Percentiles rank a stretch among this genome's conserved stretches.
These are phyloP conservation scores for Noctua janthe DNA, from an alignment of 2,888 invertebrate genomes.

Conservation along the genomic window DNA sequence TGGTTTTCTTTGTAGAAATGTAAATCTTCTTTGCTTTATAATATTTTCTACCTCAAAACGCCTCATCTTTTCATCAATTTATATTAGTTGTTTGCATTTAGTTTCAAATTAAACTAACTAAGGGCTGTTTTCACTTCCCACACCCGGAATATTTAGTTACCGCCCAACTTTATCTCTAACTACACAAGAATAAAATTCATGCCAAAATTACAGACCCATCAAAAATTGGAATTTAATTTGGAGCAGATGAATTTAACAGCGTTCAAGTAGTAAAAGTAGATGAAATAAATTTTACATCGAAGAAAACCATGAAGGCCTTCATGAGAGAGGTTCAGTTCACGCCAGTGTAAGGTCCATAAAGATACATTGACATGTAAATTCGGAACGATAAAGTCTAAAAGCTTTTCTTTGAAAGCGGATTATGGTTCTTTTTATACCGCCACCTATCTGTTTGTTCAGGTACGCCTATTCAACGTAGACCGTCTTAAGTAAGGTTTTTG, in stretches of 20 bases:
- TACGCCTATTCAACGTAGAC: conserved; percentile 52
- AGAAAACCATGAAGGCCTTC: conserved; percentile 33
- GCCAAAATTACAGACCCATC: conserved; percentile 16
- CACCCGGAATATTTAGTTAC: not conserved
- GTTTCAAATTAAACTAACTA: not conserved
- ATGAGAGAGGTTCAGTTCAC: conserved; percentile 45
- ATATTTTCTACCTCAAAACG: not conserved
- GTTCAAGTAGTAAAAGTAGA: conserved; percentile 40
- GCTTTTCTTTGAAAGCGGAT: conserved; percentile 69
- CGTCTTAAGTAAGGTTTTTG: conserved; percentile 47
- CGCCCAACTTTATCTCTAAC: not conserved
- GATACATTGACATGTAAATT: conserved; percentile 71
- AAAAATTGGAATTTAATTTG: conserved; percentile 28
- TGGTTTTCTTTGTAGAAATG: not conserved
- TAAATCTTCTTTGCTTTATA: not conserved
- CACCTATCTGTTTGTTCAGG: conserved; percentile 68
- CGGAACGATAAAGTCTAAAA: conserved; percentile 68
- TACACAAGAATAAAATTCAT: conserved; percentile 22
- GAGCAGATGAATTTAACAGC: conserved; percentile 29
- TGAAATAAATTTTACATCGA: conserved; percentile 47
- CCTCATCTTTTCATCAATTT: not conserved
- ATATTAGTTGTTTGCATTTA: not conserved
- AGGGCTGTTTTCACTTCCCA: conserved; percentile 5
- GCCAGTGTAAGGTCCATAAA: conserved; percentile 59
- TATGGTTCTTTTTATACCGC: conserved; percentile 63